These are phyloP conservation scores for Aporophyla lueneburgensis DNA, from an alignment of 2,888 invertebrate genomes.

Conservation along the genomic window DNA sequence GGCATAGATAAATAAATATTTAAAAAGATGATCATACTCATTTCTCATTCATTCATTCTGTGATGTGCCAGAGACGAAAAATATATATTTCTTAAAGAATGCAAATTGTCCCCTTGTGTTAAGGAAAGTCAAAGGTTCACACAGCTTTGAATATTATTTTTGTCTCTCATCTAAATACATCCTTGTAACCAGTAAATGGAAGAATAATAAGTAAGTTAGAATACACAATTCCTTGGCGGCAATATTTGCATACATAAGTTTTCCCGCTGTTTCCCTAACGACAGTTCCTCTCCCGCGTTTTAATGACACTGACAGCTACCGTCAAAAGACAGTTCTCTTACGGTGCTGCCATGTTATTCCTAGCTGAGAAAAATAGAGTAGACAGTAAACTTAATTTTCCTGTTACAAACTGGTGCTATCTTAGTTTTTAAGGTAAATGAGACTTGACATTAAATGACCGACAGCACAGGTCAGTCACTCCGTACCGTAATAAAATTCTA, in stretches of 20 bases:
- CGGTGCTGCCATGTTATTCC: constrained; percentile 9
- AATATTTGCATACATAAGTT: constrained; percentile 6
- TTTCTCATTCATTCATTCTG: constrained; percentile 27
- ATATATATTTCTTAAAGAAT: constrained; percentile 38
- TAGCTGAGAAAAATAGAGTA: not conserved
- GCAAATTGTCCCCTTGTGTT: constrained; percentile 45
- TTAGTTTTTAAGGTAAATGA: not conserved
- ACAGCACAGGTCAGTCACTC: not conserved
- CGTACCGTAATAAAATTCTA: not conserved
- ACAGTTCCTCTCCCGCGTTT: not conserved
- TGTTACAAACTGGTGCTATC: too few species aligned
- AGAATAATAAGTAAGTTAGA: constrained; percentile 11
- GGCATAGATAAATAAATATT: constrained; percentile 45
- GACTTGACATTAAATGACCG: not conserved
- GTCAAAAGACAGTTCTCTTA: not conserved
- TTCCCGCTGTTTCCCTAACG: constrained; percentile 8
- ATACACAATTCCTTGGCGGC: not conserved
- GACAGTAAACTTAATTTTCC: not conserved
- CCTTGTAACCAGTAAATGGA: constrained; percentile 18
- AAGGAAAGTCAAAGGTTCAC: constrained; percentile 58
- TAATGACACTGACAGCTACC: constrained; percentile 29
- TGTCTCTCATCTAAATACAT: constrained; percentile 31
- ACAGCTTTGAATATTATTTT: constrained; percentile 24
- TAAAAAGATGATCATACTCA: constrained; percentile 5
- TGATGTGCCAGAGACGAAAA: constrained; percentile 1